Conservation (phyloP, 2,888 invertebrate genomes). For the Megastigmus dorsalis region DNA sequence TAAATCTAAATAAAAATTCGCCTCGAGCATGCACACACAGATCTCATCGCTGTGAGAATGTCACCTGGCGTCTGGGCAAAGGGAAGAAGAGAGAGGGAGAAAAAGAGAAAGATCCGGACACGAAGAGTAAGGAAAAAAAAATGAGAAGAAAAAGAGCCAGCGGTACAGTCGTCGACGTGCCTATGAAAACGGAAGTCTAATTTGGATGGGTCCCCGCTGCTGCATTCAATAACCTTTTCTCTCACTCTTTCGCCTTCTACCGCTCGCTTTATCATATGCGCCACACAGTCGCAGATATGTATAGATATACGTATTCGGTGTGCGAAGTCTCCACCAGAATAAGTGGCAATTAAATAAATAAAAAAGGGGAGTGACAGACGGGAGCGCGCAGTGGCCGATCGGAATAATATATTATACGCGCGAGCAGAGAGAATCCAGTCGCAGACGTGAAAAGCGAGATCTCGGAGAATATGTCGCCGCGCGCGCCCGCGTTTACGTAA, state of each 20-base stretch:
- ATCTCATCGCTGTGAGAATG: constrained; percentile 43
- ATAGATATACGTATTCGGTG: neutral
- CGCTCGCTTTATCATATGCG: neutral
- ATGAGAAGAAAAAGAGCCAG: constrained; percentile 14
- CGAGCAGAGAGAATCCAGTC: too few relatives aligned
- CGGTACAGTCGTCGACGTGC: constrained; percentile 45
- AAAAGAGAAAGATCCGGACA: constrained; percentile 11
- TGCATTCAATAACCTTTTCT: constrained; percentile 36
- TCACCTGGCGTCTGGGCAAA: constrained; percentile 48
- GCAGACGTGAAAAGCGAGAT: constrained; percentile 7
- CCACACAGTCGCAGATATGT: too few relatives aligned
- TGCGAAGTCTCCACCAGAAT: too few relatives aligned
- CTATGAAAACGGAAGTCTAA: constrained; percentile 55
- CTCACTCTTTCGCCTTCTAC: neutral
- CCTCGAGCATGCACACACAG: neutral
- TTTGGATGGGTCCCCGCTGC: constrained; percentile 52
- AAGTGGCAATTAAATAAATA: constrained; percentile 52
- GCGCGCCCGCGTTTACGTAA: too few relatives aligned
- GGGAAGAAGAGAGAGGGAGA: constrained; percentile 1
- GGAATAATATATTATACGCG: too few relatives aligned
- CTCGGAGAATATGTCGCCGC: constrained; percentile 28
- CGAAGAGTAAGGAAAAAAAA: constrained; percentile 17
- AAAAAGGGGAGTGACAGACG: neutral
- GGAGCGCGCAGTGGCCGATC: too few relatives aligned
- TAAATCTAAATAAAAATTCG: constrained; percentile 49